Evolutionary conservation across 2,797 vertebrate species (phyloP).

Genomic region (Xiphorhynchus erythropygius): DNA sequence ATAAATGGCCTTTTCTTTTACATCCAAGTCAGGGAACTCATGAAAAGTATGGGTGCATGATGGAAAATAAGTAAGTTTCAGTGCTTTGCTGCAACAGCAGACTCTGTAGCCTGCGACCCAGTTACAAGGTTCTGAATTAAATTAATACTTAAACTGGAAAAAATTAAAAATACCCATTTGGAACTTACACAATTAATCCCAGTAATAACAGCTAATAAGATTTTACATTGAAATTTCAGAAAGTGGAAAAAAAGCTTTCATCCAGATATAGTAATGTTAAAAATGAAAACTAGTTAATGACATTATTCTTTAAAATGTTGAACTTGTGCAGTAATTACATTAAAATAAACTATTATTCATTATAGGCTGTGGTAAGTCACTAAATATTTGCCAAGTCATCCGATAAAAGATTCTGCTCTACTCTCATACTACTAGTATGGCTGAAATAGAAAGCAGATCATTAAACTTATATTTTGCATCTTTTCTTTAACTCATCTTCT

Average conservation of each 20-base stretch:
- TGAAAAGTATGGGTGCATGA: neutral
- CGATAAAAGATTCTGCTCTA: neutral
- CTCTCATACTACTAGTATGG: neutral
- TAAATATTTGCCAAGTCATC: neutral
- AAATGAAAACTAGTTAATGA: neutral
- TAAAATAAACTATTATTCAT: neutral
- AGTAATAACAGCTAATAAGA: neutral
- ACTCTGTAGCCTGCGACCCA: neutral
- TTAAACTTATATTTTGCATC: neutral
- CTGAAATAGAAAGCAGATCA: constrained; percentile 17
- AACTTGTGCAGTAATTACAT: neutral
- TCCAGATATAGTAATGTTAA: neutral
- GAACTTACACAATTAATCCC: neutral
- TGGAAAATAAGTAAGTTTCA: neutral
- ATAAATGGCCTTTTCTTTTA: neutral
- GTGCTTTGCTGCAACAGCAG: neutral
- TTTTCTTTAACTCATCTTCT: neutral
- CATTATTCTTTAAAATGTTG: neutral
- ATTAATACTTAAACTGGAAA: neutral
- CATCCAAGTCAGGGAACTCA: neutral
- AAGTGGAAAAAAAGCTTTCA: neutral
- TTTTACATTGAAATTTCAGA: neutral
- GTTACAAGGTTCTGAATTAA: neutral
- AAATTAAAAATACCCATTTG: neutral
- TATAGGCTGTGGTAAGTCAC: neutral